phyloP scores from a whole-genome alignment of 1,140 invertebrate genomes.

The Arctopsyche grandis region DNA sequence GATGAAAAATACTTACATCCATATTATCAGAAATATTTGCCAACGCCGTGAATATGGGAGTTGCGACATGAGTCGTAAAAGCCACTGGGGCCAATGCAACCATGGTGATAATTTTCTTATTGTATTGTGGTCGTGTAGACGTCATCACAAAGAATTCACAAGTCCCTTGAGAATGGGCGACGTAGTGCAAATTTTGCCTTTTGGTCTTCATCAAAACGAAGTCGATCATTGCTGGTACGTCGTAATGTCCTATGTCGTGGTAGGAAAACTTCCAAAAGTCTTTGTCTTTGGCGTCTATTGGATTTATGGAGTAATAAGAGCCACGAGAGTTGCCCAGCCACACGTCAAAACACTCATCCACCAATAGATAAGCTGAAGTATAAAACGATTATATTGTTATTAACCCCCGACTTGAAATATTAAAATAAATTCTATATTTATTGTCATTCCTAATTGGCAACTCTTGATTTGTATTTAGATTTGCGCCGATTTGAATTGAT shows the following conservation, averaged over 20 bases:
- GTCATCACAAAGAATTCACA: constrained; percentile 70
- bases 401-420: background rate
- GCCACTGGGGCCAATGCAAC: constrained; percentile 74
- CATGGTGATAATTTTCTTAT: constrained; percentile 70
- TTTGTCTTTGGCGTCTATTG: constrained; percentile 58
- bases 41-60: no score
- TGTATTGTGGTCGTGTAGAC: constrained; percentile 70
- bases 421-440: no score
- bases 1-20: no score
- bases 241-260: constrained; percentile 69
- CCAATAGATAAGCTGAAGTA: constrained; percentile 72
- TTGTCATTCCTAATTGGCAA: no score
- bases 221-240: constrained; percentile 68
- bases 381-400: constrained; percentile 49
- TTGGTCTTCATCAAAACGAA: constrained; percentile 61
- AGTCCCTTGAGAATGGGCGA: constrained; percentile 76
- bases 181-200: constrained; percentile 65
- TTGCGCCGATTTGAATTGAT: no score
- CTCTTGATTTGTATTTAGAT: no score
- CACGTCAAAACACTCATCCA: constrained; percentile 80
- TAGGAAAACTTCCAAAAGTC: constrained; percentile 69
- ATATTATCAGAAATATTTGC: no score
- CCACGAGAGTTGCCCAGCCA: constrained; percentile 79
- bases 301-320: constrained; percentile 73
- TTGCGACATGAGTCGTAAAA: constrained; percentile 67